These are phyloP conservation scores for Blennius ocellaris DNA, from an alignment of 2,113 vertebrate species.

Conservation along the genomic window DNA sequence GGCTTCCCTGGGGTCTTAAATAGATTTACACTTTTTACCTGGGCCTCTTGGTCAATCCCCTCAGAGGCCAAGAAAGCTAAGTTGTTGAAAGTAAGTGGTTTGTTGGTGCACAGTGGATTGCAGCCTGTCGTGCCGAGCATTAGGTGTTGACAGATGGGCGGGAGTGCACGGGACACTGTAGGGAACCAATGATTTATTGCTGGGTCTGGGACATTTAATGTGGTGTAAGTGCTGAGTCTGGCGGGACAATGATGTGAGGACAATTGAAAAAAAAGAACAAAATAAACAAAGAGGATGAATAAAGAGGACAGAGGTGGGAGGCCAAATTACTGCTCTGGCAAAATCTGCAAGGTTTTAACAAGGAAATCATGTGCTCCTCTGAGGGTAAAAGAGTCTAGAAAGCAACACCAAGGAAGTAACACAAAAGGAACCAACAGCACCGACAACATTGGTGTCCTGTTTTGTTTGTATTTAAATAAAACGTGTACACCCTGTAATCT, in stretches of 20 bases:
- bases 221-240: conserved; percentile 67
- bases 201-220: conserved; percentile 66
- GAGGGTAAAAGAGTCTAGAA: background rate
- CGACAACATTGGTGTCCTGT: conserved; percentile 5
- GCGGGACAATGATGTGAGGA: conserved; percentile 55
- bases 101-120: conserved; percentile 69
- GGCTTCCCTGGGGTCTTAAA: conserved; percentile 27
- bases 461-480: conserved; percentile 33
- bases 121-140: conserved; percentile 69
- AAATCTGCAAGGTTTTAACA: background rate
- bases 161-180: conserved; percentile 63
- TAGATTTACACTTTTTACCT: conserved; percentile 52
- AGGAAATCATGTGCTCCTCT: conserved; percentile 1
- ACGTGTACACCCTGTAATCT: conserved; percentile 1
- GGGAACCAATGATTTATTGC: conserved; percentile 80
- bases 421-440: conserved; percentile 14
- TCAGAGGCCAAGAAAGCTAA: conserved; percentile 59
- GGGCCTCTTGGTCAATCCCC: conserved; percentile 35
- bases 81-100: conserved; percentile 62
- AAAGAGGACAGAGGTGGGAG: conserved; percentile 4
- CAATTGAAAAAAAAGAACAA: conserved; percentile 38
- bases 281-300: conserved; percentile 43
- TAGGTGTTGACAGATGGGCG: conserved; percentile 82
- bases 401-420: background rate
- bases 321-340: background rate